Conservation (phyloP, 2,888 invertebrate genomes). For the Mesorhabditis spiculigera region DNA sequence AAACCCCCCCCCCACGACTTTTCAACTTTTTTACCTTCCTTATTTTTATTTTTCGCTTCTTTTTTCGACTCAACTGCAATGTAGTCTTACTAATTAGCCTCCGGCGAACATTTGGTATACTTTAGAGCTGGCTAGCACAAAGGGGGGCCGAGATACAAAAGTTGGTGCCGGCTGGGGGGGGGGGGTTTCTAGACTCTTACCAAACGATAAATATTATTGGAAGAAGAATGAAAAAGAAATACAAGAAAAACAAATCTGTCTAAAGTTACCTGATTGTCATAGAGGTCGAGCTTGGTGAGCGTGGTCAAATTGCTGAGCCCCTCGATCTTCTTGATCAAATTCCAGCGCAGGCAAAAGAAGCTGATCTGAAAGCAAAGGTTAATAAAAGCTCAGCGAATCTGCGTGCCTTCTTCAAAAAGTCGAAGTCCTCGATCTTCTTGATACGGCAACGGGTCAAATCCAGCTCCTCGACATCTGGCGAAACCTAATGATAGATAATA, state of each 20-base stretch:
- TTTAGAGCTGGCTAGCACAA: no score
- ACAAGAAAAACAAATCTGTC: no score
- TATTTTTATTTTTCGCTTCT: no score
- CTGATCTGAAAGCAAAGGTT: slow-evolving; percentile 58
- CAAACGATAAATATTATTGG: not conserved
- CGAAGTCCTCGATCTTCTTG: slow-evolving; percentile 41
- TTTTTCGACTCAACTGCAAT: no score
- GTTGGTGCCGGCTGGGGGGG: no score
- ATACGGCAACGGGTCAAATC: slow-evolving; percentile 43
- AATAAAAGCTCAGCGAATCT: not conserved
- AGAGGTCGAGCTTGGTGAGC: slow-evolving; percentile 84
- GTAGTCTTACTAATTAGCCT: no score
- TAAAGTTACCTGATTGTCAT: slow-evolving; percentile 83
- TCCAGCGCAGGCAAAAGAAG: slow-evolving; percentile 85
- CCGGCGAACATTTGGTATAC: no score
- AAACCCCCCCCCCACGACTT: no score
- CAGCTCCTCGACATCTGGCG: slow-evolving; percentile 21
- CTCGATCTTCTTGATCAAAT: slow-evolving; percentile 90
- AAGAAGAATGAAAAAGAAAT: slow-evolving; percentile 5
- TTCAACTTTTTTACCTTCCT: no score
- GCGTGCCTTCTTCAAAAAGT: slow-evolving; percentile 27
- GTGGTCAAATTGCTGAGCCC: slow-evolving; percentile 72
- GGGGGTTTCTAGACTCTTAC: no score
- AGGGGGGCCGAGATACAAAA: no score
- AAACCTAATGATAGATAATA: slow-evolving; percentile 13